phyloP scores from a whole-genome alignment of 2,113 vertebrate genomes.

The Muntiacus reevesi region DNA sequence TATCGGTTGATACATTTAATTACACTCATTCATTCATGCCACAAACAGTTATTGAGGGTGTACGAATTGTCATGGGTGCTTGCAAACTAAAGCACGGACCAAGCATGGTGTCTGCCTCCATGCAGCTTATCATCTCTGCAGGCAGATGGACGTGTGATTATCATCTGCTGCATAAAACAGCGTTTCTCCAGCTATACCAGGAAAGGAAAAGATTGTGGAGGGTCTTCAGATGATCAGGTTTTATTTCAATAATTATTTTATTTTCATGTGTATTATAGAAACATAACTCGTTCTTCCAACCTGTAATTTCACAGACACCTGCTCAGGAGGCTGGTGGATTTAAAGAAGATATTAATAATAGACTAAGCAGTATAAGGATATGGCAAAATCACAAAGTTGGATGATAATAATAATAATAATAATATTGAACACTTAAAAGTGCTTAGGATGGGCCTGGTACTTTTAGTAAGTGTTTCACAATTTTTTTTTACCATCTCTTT shows the following conservation, averaged over 20 bases:
- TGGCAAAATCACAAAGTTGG: neutral
- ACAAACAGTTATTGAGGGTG: neutral
- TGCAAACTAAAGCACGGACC: neutral
- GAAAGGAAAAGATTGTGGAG: neutral
- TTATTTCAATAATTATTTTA: slow-evolving; percentile 6
- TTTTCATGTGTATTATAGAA: neutral
- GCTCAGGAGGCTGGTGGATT: neutral
- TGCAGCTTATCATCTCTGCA: neutral
- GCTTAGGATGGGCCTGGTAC: neutral
- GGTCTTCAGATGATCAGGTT: neutral
- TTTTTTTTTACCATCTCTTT: neutral
- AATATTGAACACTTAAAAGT: neutral
- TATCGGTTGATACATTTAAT: neutral
- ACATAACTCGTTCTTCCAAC: neutral
- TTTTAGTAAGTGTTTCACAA: neutral
- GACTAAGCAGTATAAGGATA: neutral
- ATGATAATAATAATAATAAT: neutral
- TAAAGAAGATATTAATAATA: neutral
- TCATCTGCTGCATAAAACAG: no score
- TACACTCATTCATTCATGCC: neutral
- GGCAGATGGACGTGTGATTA: neutral
- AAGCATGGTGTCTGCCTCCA: neutral
- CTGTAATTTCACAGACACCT: neutral
- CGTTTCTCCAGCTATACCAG: neutral
- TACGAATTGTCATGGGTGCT: neutral